These are phyloP conservation scores for Emmelina monodactyla DNA, from an alignment of 2,888 invertebrate genomes.

Conservation along the genomic window DNA sequence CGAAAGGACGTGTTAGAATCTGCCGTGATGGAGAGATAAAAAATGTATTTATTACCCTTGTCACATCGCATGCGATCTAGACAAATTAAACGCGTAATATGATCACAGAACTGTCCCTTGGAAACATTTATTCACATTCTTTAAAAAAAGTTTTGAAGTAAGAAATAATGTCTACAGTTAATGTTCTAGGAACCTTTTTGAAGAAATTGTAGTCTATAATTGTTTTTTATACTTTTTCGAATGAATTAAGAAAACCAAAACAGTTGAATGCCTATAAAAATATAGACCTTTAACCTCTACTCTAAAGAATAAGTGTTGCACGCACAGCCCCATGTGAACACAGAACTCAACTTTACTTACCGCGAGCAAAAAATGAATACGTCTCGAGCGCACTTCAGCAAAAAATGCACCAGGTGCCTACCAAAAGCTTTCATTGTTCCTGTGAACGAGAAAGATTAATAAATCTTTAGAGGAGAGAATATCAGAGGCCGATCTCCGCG, in stretches of 20 bases:
- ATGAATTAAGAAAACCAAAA: too few relatives aligned
- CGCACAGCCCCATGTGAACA: too few relatives aligned
- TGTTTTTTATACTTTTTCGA: too few relatives aligned
- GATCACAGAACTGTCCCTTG: constrained; percentile 30
- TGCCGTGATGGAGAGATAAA: constrained; percentile 54
- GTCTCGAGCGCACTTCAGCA: constrained; percentile 39
- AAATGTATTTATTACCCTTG: constrained; percentile 53
- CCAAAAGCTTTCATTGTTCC: constrained; percentile 60
- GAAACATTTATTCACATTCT: constrained; percentile 23
- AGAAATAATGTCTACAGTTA: constrained; percentile 6
- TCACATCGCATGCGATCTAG: constrained; percentile 53
- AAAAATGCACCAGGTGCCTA: constrained; percentile 61
- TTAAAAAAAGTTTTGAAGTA: constrained; percentile 19
- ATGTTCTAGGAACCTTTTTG: too few relatives aligned
- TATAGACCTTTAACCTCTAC: too few relatives aligned
- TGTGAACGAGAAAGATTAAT: constrained; percentile 57
- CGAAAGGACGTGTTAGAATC: constrained; percentile 57
- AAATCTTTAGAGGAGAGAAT: constrained; percentile 60
- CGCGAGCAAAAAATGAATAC: too few relatives aligned
- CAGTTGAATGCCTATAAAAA: too few relatives aligned
- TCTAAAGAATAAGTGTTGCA: too few relatives aligned
- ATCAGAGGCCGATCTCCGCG: constrained; percentile 62
- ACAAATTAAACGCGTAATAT: constrained; percentile 60
- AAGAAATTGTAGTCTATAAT: too few relatives aligned
- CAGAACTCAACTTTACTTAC: too few relatives aligned